phyloP scores from a whole-genome alignment of 2,113 vertebrate species.

The Hippocampus comes region DNA sequence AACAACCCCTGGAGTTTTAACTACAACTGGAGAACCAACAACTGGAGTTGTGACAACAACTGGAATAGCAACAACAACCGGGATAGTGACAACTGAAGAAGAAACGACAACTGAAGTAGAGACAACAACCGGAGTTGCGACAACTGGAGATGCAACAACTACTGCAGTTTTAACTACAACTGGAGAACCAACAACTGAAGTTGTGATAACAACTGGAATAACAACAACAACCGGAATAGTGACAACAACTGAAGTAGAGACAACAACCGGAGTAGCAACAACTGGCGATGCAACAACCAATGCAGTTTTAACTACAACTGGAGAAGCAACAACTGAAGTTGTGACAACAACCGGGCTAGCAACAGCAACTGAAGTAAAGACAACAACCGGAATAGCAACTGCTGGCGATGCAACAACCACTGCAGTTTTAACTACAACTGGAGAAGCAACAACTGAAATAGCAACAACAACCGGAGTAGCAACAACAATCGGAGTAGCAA shows the following conservation, averaged over 20 bases:
- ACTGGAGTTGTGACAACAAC: neutral
- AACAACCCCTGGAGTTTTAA: neutral
- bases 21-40: neutral
- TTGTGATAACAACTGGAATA: too few species aligned
- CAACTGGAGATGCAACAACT: neutral
- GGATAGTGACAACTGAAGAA: too few species aligned
- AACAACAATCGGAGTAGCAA: neutral
- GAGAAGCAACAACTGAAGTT: neutral
- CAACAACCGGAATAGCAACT: neutral
- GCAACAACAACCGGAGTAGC: neutral
- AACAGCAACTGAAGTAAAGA: fast-evolving
- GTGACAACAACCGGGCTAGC: neutral
- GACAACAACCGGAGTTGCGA: neutral
- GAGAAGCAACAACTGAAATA: neutral
- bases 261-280: neutral
- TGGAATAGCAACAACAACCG: neutral
- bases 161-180: neutral
- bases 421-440: neutral
- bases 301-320: neutral
- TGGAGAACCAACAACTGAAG: neutral
- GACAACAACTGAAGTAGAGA: too few species aligned
- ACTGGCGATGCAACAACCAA: neutral
- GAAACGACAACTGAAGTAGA: too few species aligned
- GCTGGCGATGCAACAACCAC: neutral
- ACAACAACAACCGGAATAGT: too few species aligned